A percentile compares a stretch with the other conserved stretches of the same genome.
phyloP scores from a whole-genome alignment of 1,140 invertebrate species.

The Calosoma granatense region DNA sequence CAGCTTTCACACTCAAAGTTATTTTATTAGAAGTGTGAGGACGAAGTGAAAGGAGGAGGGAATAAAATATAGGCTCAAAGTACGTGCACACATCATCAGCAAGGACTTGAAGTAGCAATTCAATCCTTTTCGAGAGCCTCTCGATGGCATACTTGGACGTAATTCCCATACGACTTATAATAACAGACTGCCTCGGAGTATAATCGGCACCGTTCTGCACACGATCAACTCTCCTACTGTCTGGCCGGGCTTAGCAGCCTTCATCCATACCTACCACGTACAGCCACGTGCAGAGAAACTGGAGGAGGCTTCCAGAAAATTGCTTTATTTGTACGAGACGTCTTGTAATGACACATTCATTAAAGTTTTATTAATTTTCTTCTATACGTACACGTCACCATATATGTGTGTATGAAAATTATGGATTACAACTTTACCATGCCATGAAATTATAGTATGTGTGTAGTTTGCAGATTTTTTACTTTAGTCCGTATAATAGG shows the following conservation, averaged over 20 bases:
- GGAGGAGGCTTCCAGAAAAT: background rate
- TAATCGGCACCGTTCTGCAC: background rate
- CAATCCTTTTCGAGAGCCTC: background rate
- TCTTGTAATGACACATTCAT: background rate
- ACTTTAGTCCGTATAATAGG: background rate
- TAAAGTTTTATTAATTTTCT: background rate
- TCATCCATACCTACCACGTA: too few relatives aligned
- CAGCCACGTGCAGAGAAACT: too few relatives aligned
- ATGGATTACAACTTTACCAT: too few relatives aligned
- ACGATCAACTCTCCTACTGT: too few relatives aligned
- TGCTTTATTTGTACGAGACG: background rate
- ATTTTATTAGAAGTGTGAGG: background rate
- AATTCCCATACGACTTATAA: background rate
- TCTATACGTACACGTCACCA: too few relatives aligned
- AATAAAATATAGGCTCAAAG: background rate
- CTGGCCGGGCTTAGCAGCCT: too few relatives aligned
- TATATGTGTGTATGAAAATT: too few relatives aligned
- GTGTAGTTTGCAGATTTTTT: background rate
- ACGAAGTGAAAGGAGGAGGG: background rate
- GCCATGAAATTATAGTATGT: background rate
- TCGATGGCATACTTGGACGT: background rate
- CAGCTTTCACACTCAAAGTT: too few relatives aligned
- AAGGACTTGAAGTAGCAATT: background rate
- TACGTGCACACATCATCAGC: background rate
- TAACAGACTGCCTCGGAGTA: background rate